Evolutionary conservation across 2,113 vertebrate genomes (phyloP).

Genomic region (Megaleporinus macrocephalus): DNA sequence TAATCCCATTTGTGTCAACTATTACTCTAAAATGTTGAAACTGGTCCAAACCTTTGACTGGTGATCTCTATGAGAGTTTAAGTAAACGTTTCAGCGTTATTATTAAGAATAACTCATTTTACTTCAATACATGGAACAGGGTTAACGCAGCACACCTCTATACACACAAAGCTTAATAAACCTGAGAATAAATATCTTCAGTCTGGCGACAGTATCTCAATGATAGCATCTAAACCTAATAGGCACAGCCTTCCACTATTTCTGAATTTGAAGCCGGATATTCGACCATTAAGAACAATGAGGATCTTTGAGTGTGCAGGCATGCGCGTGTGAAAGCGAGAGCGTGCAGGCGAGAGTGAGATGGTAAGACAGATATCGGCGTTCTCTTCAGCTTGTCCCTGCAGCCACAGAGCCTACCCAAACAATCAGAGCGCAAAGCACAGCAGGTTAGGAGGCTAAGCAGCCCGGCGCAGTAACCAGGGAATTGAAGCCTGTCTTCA

Average conservation of each 20-base stretch:
- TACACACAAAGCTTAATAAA: no score
- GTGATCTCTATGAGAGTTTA: no score
- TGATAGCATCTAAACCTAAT: slow-evolving; percentile 26
- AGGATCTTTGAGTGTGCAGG: slow-evolving; percentile 21
- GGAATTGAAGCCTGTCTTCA: not conserved
- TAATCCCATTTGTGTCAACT: no score
- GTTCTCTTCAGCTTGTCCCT: slow-evolving; percentile 28
- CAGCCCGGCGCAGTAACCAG: not conserved
- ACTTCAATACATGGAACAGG: no score
- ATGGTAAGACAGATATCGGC: slow-evolving; percentile 22
- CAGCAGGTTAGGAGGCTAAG: not conserved
- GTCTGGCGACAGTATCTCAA: not conserved
- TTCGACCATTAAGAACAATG: slow-evolving; percentile 21
- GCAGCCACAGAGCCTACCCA: slow-evolving; percentile 4
- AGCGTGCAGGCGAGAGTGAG: not conserved
- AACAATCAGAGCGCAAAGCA: slow-evolving; percentile 12
- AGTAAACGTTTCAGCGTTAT: no score
- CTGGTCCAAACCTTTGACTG: no score
- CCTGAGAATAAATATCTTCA: no score
- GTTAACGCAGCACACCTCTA: no score
- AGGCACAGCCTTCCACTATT: no score
- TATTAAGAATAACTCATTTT: no score
- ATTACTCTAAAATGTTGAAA: no score
- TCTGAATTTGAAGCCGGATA: not conserved
- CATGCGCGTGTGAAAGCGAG: not conserved